phyloP scores from a whole-genome alignment of 2,888 invertebrate species.

The Alviniconcha strummeri region DNA sequence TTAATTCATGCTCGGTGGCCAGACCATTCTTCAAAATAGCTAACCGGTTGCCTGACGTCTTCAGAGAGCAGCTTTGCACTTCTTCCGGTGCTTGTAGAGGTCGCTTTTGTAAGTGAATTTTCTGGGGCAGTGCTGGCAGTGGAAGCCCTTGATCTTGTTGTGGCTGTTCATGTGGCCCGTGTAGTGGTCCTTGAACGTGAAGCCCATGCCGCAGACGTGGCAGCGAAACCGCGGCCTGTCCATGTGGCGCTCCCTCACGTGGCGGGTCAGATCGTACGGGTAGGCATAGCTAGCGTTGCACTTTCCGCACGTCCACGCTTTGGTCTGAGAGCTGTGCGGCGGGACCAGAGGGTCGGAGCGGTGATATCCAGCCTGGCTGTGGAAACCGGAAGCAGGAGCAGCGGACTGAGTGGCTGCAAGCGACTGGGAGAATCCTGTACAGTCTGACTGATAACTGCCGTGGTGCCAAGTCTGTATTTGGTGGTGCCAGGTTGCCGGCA shows the following conservation, averaged over 20 bases:
- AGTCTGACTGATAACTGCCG: not conserved
- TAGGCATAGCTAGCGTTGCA: not conserved
- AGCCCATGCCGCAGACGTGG: not conserved
- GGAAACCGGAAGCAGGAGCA: too few species aligned
- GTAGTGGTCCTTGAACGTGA: constrained; percentile 14
- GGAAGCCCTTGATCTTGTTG: constrained; percentile 19
- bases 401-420: not conserved
- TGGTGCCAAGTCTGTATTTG: not conserved
- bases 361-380: too few species aligned
- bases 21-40: too few species aligned
- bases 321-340: too few species aligned
- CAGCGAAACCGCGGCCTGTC: not conserved
- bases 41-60: too few species aligned
- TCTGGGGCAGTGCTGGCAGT: constrained; percentile 19
- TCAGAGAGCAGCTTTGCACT: constrained; percentile 5
- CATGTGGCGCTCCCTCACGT: not conserved
- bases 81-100: constrained; percentile 18
- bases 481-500: not conserved
- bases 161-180: constrained; percentile 21
- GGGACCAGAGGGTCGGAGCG: too few species aligned
- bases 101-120: constrained; percentile 22
- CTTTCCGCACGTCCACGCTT: too few species aligned
- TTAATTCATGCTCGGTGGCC: too few species aligned
- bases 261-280: not conserved
- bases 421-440: not conserved